Conservation (phyloP, 2,888 invertebrate genomes). For the Oscheius sp. region DNA sequence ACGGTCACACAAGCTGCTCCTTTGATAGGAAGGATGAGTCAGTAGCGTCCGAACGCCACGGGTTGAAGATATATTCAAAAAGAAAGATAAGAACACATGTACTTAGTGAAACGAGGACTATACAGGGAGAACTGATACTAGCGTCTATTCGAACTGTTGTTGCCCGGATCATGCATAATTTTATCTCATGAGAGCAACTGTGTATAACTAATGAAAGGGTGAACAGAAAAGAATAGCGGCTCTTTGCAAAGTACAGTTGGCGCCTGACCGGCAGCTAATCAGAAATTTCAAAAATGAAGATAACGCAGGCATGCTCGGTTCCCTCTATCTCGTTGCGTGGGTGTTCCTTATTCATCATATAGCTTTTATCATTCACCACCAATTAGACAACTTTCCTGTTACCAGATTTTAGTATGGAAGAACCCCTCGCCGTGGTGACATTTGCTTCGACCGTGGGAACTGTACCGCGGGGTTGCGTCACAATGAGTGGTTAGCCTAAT, state of each 20-base stretch:
- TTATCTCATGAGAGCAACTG: too few relatives aligned
- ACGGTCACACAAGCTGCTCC: slow-evolving; percentile 29
- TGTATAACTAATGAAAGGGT: neutral
- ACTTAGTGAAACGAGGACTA: neutral
- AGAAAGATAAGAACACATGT: slow-evolving; percentile 15
- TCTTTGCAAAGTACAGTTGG: neutral
- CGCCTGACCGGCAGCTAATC: slow-evolving; percentile 23
- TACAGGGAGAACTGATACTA: too few relatives aligned
- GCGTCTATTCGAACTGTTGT: too few relatives aligned
- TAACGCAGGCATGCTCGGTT: slow-evolving; percentile 13
- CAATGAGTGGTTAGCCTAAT: neutral
- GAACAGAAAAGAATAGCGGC: neutral
- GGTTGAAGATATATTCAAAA: slow-evolving; percentile 6
- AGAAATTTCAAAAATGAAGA: slow-evolving; percentile 11
- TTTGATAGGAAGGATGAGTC: slow-evolving; percentile 32
- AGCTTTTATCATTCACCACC: neutral
- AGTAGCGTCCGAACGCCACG: slow-evolving; percentile 21
- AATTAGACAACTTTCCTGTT: neutral
- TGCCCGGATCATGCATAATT: too few relatives aligned
- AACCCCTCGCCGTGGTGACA: slow-evolving; percentile 4
- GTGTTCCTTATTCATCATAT: slow-evolving; percentile 3
- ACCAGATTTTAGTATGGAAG: neutral
- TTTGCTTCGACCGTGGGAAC: slow-evolving; percentile 22
- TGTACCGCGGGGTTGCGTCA: slow-evolving; percentile 17
- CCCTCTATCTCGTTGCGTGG: slow-evolving; percentile 11